Percentiles rank a stretch among this genome's conserved stretches.
Conservation (phyloP, 1,140 invertebrate species). For the Phthorimaea operculella region DNA sequence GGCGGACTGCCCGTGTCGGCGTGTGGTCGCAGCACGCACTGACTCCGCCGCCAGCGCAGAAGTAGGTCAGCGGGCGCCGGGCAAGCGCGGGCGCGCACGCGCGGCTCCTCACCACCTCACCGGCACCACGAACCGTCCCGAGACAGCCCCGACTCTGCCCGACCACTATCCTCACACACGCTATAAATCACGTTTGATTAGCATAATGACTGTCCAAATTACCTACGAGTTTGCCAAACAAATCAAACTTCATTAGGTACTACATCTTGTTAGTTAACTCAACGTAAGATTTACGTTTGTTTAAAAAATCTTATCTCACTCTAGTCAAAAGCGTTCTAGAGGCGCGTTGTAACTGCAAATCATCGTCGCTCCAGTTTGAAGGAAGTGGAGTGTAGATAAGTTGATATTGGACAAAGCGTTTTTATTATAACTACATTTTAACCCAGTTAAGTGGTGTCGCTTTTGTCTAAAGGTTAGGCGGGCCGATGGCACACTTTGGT, state of each 20-base stretch:
- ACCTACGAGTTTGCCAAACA: background rate
- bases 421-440: conserved; percentile 24
- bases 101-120: conserved; percentile 39
- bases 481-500: conserved; percentile 58
- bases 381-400: no score
- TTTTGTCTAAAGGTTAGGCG: conserved; percentile 55
- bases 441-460: conserved; percentile 33
- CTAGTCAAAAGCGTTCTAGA: no score
- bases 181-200: background rate
- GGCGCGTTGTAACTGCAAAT: no score
- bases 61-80: conserved; percentile 47
- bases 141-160: background rate
- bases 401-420: background rate
- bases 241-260: background rate
- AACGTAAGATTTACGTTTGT: no score
- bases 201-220: background rate
- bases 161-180: no score
- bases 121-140: conserved; percentile 14
- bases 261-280: no score
- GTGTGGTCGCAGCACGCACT: conserved; percentile 39
- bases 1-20: conserved; percentile 24
- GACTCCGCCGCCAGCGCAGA: conserved; percentile 33
- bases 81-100: conserved; percentile 41
- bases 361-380: no score
- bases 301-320: no score